phyloP scores from a whole-genome alignment of 2,888 invertebrate species.

The Teleogryllus oceanicus region DNA sequence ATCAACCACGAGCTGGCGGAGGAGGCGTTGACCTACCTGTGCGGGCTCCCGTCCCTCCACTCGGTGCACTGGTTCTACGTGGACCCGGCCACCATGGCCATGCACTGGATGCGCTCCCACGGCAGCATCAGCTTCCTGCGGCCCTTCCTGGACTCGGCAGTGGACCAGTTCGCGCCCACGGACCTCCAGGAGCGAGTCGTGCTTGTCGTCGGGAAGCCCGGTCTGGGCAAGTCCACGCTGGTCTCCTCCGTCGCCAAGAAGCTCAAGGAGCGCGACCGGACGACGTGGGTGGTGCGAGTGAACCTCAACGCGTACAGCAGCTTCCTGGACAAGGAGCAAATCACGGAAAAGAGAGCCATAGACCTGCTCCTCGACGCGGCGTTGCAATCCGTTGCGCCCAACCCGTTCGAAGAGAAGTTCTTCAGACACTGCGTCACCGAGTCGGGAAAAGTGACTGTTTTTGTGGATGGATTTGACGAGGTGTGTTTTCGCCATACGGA shows the following conservation, averaged over 20 bases:
- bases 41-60: not conserved
- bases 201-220: not conserved
- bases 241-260: not conserved
- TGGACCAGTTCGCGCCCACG: not conserved
- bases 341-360: not conserved
- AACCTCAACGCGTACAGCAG: not conserved
- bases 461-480: not conserved
- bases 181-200: not conserved
- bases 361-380: not conserved
- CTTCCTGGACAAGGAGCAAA: not conserved
- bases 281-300: not conserved
- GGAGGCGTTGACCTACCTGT: not conserved
- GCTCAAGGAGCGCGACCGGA: not conserved
- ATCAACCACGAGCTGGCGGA: not conserved
- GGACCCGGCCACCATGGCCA: not conserved
- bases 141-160: not conserved
- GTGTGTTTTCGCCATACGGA: not conserved
- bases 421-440: not conserved
- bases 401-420: not conserved
- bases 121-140: not conserved
- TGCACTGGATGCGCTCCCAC: conserved; percentile 3
- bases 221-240: not conserved
- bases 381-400: not conserved
- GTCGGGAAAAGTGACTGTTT: not conserved
- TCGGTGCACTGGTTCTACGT: not conserved